Evolutionary conservation across 2,888 invertebrate genomes (phyloP), one percentile per base, ranked within the genome.

Genomic region (Dermolepida albohirtum): DNA sequence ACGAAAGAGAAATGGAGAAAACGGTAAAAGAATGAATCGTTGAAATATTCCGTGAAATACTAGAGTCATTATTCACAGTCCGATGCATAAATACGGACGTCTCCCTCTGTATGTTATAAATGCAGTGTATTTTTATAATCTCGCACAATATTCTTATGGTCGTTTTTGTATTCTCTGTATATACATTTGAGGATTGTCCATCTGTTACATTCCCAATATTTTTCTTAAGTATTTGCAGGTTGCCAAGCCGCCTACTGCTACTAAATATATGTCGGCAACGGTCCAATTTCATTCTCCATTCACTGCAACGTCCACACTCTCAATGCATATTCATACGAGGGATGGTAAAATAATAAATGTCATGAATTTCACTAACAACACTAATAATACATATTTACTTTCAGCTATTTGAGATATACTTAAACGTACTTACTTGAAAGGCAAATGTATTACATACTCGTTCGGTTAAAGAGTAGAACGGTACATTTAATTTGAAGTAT

Each of bases 201-300:
- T 82, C 81, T 82, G 82, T 81, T 81, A 79, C 76, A 78, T 78
- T 80, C 78, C 77, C 77, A 74, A 74, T 80, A 74, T 77, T 80
- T 80, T 80, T 80, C 70, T 74, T 74, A 79, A 79, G 80, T 79
- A 81, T 80, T 81, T 79, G 81, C 83, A 81, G 81, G 82, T 82
- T 83, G 83, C 83, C 83, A 83, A 82, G 76, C 78, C 84, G 83
- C 84, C 83, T 82, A 84, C 84, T 78, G 81, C 74, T 77, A 78
- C 84, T 84, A 84, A 83, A 85, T 84, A 84, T 84, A 85, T 76
- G 77, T 78, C 79, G 84, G 84, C 84, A 85, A 74, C 69, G 73
- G 74, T 81, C 85, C 84, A 84, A 84, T 83, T 84, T 83, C 80
- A 82, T 81, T 79, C 78, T 82, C 83, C 84, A 84, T 84, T 84